Percentiles rank a stretch among this genome's conserved stretches.
phyloP scores from a whole-genome alignment of 2,888 invertebrate species.

The Heliconius aoede region DNA sequence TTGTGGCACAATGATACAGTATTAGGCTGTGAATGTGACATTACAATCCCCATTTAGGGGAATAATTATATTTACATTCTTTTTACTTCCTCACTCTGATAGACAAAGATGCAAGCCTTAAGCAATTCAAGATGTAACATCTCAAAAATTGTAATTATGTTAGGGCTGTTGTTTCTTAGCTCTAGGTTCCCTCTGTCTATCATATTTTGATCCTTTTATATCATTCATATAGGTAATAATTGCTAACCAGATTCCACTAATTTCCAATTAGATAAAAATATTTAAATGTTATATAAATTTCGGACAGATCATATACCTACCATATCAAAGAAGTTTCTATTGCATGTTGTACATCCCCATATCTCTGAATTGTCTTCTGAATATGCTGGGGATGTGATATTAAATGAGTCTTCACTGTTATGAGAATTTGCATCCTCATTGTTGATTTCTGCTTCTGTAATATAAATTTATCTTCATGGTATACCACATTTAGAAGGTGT shows the following conservation, averaged over 20 bases:
- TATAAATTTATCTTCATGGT: not conserved
- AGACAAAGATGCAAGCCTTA: too few species aligned
- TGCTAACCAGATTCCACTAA: not conserved
- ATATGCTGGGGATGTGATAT: conserved; percentile 64
- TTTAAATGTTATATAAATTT: not conserved
- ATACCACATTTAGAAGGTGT: too few species aligned
- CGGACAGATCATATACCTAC: conserved; percentile 50
- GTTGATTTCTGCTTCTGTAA: conserved; percentile 48
- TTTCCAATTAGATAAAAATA: conserved; percentile 30
- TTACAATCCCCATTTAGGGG: too few species aligned
- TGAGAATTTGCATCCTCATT: conserved; percentile 49
- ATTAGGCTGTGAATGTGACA: too few species aligned
- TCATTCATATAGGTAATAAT: not conserved
- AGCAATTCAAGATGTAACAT: too few species aligned
- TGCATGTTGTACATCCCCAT: conserved; percentile 64
- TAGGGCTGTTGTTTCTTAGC: too few species aligned
- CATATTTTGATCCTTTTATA: too few species aligned
- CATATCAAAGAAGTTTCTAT: conserved; percentile 63
- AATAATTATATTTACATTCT: too few species aligned
- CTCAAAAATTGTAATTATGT: too few species aligned
- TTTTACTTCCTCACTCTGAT: too few species aligned
- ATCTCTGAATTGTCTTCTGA: conserved; percentile 62
- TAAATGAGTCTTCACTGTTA: conserved; percentile 64
- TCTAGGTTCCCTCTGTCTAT: too few species aligned
- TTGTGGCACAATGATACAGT: too few species aligned